These are phyloP conservation scores for Polyploca ridens DNA, from an alignment of 2,888 invertebrate species.

Conservation along the genomic window DNA sequence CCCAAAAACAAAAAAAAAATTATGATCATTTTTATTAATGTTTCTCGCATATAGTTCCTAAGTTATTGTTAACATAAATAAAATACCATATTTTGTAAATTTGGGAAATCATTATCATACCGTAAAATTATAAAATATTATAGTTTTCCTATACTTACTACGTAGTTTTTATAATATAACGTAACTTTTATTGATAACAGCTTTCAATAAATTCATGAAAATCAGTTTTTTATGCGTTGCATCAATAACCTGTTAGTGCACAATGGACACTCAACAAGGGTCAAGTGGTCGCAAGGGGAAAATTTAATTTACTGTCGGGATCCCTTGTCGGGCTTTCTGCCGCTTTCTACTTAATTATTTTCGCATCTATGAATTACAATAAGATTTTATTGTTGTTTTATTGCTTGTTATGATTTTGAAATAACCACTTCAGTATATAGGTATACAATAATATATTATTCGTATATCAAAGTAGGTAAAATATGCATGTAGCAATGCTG, in stretches of 20 bases:
- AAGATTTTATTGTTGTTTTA: neutral
- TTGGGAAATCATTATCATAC: too few species aligned
- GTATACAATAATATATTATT: slow-evolving; percentile 10
- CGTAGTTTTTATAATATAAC: too few species aligned
- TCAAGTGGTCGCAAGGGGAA: slow-evolving; percentile 64
- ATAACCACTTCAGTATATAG: neutral
- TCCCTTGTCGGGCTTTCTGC: slow-evolving; percentile 47
- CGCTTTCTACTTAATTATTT: slow-evolving; percentile 65
- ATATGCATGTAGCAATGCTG: slow-evolving; percentile 49
- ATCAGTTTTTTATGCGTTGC: slow-evolving; percentile 55
- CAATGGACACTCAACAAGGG: slow-evolving; percentile 62
- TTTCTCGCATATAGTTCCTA: too few species aligned
- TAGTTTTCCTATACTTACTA: too few species aligned
- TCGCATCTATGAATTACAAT: slow-evolving; percentile 55
- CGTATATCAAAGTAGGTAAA: slow-evolving; percentile 43
- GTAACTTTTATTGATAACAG: neutral
- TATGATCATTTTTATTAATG: too few species aligned
- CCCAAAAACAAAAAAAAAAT: too few species aligned
- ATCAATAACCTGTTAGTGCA: slow-evolving; percentile 64
- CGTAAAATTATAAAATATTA: too few species aligned
- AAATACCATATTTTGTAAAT: too few species aligned
- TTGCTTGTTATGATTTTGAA: neutral
- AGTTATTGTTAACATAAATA: too few species aligned
- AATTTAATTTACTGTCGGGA: slow-evolving; percentile 67
- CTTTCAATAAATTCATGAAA: slow-evolving; percentile 24